Conservation (phyloP, 2,797 vertebrate genomes). For the Sternarchorhynchus goeldii region DNA sequence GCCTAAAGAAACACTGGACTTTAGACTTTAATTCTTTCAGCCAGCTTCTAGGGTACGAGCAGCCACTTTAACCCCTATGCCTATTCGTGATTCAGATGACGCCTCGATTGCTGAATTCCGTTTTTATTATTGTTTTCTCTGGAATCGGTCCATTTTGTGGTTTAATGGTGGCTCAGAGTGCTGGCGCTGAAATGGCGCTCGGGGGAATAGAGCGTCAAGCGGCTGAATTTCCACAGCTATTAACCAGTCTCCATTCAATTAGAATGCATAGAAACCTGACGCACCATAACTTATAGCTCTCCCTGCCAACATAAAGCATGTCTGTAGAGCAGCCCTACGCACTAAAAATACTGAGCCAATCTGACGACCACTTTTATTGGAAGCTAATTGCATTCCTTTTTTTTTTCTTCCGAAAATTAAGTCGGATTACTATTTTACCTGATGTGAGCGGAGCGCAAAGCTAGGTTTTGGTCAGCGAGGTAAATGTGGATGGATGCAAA, state of each 20-base stretch:
- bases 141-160: constrained; percentile 79
- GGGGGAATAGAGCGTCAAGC: constrained; percentile 78
- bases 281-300: constrained; percentile 81
- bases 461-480: constrained; percentile 27
- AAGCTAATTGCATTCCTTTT: constrained; percentile 68
- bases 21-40: neutral
- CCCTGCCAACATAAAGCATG: constrained; percentile 74
- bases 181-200: constrained; percentile 72
- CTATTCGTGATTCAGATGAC: constrained; percentile 68
- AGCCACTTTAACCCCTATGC: constrained; percentile 51
- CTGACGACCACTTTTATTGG: constrained; percentile 69
- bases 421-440: constrained; percentile 62
- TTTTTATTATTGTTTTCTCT: constrained; percentile 83
- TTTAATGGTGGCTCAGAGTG: constrained; percentile 83
- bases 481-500: constrained; percentile 50
- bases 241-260: constrained; percentile 84
- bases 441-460: constrained; percentile 54
- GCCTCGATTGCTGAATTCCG: constrained; percentile 68
- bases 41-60: neutral
- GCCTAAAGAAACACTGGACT: neutral
- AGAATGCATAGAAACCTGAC: constrained; percentile 86
- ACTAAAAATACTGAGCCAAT: constrained; percentile 71
- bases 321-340: constrained; percentile 66
- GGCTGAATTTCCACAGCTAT: constrained; percentile 81
- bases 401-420: constrained; percentile 59